phyloP scores from a whole-genome alignment of 2,113 vertebrate genomes.

The Neogale vison region DNA sequence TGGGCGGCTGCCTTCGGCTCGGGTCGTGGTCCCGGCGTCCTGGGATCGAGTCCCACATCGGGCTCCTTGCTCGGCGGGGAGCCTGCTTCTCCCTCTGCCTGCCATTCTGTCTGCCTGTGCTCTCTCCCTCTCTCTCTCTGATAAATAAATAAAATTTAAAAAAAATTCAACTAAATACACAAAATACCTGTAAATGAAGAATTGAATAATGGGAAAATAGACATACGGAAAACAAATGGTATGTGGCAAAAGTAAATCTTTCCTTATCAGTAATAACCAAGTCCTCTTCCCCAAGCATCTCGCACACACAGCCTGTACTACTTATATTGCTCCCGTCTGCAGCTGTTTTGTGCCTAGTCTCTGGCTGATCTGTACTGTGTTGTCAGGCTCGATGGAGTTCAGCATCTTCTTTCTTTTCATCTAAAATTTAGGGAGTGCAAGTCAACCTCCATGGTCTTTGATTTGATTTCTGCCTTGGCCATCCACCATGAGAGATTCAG shows the following conservation, averaged over 20 bases:
- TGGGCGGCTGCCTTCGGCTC: no score
- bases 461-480: conserved; percentile 81
- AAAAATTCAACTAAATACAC: neutral
- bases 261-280: conserved; percentile 78
- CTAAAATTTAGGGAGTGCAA: conserved; percentile 88
- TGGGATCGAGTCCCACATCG: no score
- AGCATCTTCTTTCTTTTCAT: conserved; percentile 92
- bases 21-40: no score
- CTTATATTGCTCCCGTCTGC: conserved; percentile 88
- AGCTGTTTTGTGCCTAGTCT: conserved; percentile 91
- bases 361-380: conserved; percentile 92
- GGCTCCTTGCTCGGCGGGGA: no score
- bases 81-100: no score
- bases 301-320: conserved; percentile 89
- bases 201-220: neutral
- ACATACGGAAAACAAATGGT: neutral
- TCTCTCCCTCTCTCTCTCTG: no score
- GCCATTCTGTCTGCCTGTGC: no score
- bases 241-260: neutral
- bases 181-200: neutral
- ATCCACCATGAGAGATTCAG: neutral
- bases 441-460: conserved; percentile 84
- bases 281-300: conserved; percentile 88
- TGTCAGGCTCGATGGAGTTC: conserved; percentile 89
- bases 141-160: no score